phyloP scores from a whole-genome alignment of 2,888 invertebrate genomes.

The Sialis fuliginosa region DNA sequence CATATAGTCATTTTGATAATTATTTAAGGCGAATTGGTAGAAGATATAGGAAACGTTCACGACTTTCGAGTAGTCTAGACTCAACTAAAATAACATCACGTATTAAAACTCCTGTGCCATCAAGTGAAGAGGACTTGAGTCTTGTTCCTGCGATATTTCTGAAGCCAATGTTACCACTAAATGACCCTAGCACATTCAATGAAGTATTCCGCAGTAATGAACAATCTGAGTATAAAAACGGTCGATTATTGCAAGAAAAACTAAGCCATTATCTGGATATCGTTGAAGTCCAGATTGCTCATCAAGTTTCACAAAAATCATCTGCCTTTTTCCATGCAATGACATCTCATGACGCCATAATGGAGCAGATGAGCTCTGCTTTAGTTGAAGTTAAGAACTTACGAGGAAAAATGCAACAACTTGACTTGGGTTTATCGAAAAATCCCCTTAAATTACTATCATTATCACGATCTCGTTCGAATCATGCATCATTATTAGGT shows the following conservation, averaged over 20 bases:
- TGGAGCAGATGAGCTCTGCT: conserved; percentile 83
- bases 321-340: conserved; percentile 97
- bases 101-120: conserved; percentile 19
- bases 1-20: conserved; percentile 65
- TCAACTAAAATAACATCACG: conserved; percentile 3
- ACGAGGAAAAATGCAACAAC: conserved; percentile 54
- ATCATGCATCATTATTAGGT: conserved; percentile 47
- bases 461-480: conserved; percentile 43
- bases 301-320: conserved; percentile 86
- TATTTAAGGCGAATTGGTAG: conserved; percentile 67
- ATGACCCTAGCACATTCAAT: conserved; percentile 63
- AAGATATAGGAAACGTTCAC: conserved; percentile 42
- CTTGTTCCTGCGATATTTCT: conserved; percentile 76
- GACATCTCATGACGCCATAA: conserved; percentile 92
- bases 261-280: conserved; percentile 88
- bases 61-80: conserved; percentile 13
- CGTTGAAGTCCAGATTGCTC: conserved; percentile 84
- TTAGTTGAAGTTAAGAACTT: conserved; percentile 56
- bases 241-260: conserved; percentile 68
- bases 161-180: conserved; percentile 59
- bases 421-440: conserved; percentile 63
- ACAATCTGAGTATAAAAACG: conserved; percentile 24
- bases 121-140: conserved; percentile 33
- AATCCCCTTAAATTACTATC: conserved; percentile 65
- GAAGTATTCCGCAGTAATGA: conserved; percentile 53